These are phyloP conservation scores for Glossophaga mutica DNA, from an alignment of 2,797 vertebrate species.

Conservation along the genomic window DNA sequence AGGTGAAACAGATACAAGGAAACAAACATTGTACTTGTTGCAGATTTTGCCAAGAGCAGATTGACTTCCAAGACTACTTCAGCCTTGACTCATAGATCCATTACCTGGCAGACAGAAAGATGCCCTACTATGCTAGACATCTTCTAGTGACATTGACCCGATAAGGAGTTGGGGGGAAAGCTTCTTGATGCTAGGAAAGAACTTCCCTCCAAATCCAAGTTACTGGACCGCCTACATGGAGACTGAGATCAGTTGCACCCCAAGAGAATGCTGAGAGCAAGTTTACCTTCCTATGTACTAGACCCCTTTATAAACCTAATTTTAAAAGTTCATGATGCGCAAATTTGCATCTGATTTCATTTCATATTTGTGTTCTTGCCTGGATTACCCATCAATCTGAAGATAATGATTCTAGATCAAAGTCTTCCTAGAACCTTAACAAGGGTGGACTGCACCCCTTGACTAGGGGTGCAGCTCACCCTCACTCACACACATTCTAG, in stretches of 20 bases:
- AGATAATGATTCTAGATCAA: neutral
- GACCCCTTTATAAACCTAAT: neutral
- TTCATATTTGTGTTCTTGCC: neutral
- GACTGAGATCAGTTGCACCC: neutral
- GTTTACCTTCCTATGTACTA: neutral
- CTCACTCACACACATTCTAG: neutral
- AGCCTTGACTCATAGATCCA: neutral
- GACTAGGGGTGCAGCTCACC: neutral
- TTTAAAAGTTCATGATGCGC: neutral
- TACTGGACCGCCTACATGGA: neutral
- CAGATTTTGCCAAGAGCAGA: conserved; percentile 27
- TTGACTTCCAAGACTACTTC: neutral
- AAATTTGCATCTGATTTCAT: neutral
- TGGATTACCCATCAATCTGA: neutral
- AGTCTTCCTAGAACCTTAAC: neutral
- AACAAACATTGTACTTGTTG: neutral
- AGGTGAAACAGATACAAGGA: neutral
- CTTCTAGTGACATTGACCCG: neutral
- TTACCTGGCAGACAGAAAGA: neutral
- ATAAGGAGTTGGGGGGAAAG: accelerated
- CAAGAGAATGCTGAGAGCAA: neutral
- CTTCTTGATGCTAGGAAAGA: neutral
- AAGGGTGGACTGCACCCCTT: neutral
- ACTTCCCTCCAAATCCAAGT: neutral
- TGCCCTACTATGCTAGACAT: neutral